Base-by-base conservation (phyloP, 2,888 invertebrate species). In the Zootermopsis nevadensis region DNA sequence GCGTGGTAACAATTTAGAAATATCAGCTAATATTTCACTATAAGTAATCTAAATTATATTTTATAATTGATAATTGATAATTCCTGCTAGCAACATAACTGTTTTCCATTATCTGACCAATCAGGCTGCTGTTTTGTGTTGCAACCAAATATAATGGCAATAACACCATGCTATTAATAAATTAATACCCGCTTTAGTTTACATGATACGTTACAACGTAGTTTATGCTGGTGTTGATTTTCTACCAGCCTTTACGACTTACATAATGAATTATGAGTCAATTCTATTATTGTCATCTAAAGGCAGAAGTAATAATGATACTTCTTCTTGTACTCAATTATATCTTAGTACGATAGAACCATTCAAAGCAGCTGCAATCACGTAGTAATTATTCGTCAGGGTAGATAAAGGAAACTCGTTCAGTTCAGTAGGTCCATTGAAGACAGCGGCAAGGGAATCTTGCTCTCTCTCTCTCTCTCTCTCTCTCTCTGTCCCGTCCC, bases 291-390 rank as follows among this genome's bases (percentile, higher is more conserved):
- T 31, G 22, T 33, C 33, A 30, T 22, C 67, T 53, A 10, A 31
- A 69, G 33, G 33, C 69, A 69, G 69, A 33, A 69, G 69, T 69
- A 69, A 69, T 69, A 69, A 69, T 33, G 33, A 7, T 69, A 33
- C 15, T 69, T 69, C 33, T 69, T 33, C 31, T 33, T 69, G 69
- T 69, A 69, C 19, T 69, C 33, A 69, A 69, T 69, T 69, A 69
- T 69, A 19, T 31, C 69, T 69, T 31, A 8, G n/a, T 60, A 60
- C n/a, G 60, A n/a, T 48, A 48, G 48, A 19, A 15, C 48, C 48
- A 19, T 48, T 60, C n/a, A 69, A 69, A 69, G 69, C 69, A 30
- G 69, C 69, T 69, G 69, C 33, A 69, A 69, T 69, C 69, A 69
- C 19, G 69, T 69, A 19, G 33, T 69, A 69, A 69, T 69, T 69